These are phyloP conservation scores for Spea bombifrons DNA, from an alignment of 2,113 vertebrate species.

Conservation along the genomic window DNA sequence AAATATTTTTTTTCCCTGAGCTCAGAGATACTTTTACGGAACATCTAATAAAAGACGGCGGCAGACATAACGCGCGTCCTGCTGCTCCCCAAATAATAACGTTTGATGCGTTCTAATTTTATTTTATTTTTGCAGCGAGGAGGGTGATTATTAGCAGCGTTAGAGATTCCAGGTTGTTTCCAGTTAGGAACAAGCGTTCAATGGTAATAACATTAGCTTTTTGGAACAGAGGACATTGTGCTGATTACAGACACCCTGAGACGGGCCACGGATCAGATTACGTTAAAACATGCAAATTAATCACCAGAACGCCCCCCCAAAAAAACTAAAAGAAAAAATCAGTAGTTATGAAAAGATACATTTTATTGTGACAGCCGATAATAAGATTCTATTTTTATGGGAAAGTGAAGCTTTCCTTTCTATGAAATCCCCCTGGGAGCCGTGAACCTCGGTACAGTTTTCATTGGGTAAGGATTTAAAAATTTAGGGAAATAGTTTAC, in stretches of 20 bases:
- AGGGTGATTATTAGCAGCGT: background rate
- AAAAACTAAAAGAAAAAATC: no score
- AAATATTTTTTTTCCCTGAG: slow-evolving; percentile 13
- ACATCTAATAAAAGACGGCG: slow-evolving; percentile 1
- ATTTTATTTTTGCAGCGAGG: slow-evolving; percentile 2
- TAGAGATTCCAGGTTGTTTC: background rate
- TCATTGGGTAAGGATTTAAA: no score
- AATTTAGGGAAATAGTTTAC: no score
- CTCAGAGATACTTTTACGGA: slow-evolving; percentile 2
- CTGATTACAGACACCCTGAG: slow-evolving; percentile 4
- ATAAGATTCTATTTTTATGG: no score
- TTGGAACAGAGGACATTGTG: background rate
- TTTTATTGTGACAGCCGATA: no score
- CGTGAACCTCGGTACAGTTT: no score
- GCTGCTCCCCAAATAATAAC: slow-evolving; percentile 9
- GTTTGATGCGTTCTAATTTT: slow-evolving; percentile 6
- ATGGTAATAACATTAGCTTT: slow-evolving; percentile 15
- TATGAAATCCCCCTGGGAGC: no score
- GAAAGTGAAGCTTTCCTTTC: no score
- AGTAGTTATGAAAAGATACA: no score
- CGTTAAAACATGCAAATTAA: background rate
- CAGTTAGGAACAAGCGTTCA: slow-evolving; percentile 4
- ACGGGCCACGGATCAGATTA: slow-evolving; percentile 6
- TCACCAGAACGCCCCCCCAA: background rate
- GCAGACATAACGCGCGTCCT: slow-evolving; percentile 5